Evolutionary conservation across 2,888 invertebrate genomes (phyloP).

Genomic region (Tinea pellionella): DNA sequence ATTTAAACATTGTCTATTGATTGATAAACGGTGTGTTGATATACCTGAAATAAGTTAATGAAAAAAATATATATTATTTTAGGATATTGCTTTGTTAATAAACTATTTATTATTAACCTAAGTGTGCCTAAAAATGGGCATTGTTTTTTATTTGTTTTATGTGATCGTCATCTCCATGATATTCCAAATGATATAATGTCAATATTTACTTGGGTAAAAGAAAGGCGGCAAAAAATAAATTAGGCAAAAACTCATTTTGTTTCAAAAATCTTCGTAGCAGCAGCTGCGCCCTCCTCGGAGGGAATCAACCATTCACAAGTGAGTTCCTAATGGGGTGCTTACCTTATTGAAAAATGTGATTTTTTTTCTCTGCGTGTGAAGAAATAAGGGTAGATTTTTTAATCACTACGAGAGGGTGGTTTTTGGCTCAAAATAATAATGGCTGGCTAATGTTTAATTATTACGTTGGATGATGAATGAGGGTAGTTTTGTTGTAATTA

Average conservation of each 20-base stretch:
- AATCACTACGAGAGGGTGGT: conserved; percentile 7
- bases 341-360: conserved; percentile 3
- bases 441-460: background rate
- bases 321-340: conserved; percentile 9
- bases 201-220: conserved; percentile 37
- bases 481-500: background rate
- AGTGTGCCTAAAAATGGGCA: too few species aligned
- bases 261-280: conserved; percentile 51
- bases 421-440: background rate
- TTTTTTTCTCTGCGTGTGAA: conserved; percentile 5
- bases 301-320: background rate
- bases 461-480: background rate
- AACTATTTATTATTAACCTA: too few species aligned
- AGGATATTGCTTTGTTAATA: too few species aligned
- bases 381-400: background rate
- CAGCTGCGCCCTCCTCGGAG: conserved; percentile 51
- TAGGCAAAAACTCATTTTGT: conserved; percentile 66
- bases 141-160: too few species aligned
- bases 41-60: too few species aligned
- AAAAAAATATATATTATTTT: too few species aligned
- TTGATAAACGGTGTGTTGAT: too few species aligned
- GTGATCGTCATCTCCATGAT: conserved; percentile 34
- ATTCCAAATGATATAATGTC: conserved; percentile 17
- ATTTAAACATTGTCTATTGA: too few species aligned
- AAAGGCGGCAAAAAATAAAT: conserved; percentile 69